Base-by-base conservation (phyloP, 2,888 invertebrate species). In the Sylvicola cinctus region DNA sequence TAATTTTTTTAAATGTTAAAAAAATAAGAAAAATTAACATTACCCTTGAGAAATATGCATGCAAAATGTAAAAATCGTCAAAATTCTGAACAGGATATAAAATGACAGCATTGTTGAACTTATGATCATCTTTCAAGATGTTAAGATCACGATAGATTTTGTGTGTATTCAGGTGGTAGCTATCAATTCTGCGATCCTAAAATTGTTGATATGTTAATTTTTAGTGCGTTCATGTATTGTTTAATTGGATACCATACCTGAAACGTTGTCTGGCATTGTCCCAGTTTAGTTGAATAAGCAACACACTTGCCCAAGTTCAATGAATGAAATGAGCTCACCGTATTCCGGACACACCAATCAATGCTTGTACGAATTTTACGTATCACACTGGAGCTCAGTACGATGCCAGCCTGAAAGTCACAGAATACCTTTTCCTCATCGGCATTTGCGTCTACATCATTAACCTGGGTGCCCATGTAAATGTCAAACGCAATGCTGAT, bases 301-400 rank as follows among this genome's bases (percentile, higher is more conserved):
- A 59, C 69, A 53, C 91, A 90, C 41, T 81, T 66, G n/a, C 88
- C 90, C 40, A 91, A 64, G 61, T 87, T 88, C 50, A 83, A 74
- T 52, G 80, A 80, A 49, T 81, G 77, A 45, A 73, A 76, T 41
- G 75, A 72, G 2, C 84, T 80, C 49, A 76, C 75, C 2, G 81
- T 76, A 58, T 84, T 85, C 42, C 76, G 74, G 14, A 84, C 79
- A 55, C 90, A 90, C 80, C 87, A 87, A 51, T 88, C 85, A 45
- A 90, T 60, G 52, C 78, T 74, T 29, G 62, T 63, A 46, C 77
- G 74, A 45, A 91, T 68, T 40, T 75, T 72, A 39, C 71, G 70
- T 46, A 93, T 63, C 27, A 91, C 74, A 0, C 81, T 80, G 59
- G 85, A 84, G 38, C 91, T 91, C 36, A 95, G 52, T 30, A 95